Conservation (phyloP, 2,113 vertebrate species). For the Notarius quadriscutis region DNA sequence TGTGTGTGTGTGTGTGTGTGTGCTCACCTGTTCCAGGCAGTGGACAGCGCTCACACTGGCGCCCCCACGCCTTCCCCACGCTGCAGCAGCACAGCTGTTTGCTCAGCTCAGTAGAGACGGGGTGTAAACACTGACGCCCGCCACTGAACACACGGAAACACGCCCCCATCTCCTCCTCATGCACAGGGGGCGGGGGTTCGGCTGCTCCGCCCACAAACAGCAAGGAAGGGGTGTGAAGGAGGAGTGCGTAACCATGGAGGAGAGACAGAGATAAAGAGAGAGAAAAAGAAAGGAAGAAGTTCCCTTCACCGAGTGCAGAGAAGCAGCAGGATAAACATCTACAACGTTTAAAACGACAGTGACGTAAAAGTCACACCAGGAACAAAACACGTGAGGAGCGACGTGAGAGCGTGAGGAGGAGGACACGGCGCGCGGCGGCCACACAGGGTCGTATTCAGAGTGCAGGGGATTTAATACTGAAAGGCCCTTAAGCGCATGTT, state of each 20-base stretch:
- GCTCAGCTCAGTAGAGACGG: constrained; percentile 93
- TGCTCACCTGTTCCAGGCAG: constrained; percentile 94
- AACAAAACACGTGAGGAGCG: neutral
- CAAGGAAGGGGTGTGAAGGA: constrained; percentile 59
- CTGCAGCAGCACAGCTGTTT: constrained; percentile 99
- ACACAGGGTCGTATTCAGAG: neutral
- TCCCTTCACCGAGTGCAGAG: constrained; percentile 61
- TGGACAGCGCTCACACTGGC: constrained; percentile 92
- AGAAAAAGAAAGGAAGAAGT: constrained; percentile 62
- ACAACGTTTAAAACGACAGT: neutral
- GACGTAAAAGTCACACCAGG: neutral
- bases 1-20: constrained; percentile 37
- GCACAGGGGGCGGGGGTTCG: constrained; percentile 76
- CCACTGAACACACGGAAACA: constrained; percentile 94
- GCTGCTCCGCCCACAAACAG: constrained; percentile 82
- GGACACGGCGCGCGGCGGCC: neutral
- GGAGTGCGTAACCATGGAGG: constrained; percentile 52
- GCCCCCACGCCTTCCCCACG: constrained; percentile 98
- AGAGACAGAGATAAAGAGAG: constrained; percentile 72
- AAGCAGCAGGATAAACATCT: constrained; percentile 27
- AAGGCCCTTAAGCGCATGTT: neutral
- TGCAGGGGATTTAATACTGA: neutral
- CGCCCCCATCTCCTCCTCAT: constrained; percentile 92
- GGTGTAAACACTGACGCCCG: constrained; percentile 93
- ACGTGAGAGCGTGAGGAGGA: neutral